Base-by-base conservation (phyloP, 2,113 vertebrate genomes). In the Scartelaos histophorus region DNA sequence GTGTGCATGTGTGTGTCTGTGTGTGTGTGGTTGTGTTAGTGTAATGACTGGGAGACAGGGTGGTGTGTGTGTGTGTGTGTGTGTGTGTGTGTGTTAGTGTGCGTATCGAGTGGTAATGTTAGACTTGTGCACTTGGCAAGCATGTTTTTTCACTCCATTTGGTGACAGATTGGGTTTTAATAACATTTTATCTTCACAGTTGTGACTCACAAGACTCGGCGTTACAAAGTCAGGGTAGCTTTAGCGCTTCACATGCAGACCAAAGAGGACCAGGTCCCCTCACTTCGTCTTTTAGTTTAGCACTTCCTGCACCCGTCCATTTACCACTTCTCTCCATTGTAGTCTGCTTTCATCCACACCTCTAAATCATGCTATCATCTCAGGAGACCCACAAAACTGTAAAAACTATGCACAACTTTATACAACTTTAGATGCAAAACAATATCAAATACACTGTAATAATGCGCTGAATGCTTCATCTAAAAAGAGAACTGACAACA, bases 121-220 rank as follows among this genome's bases (percentile, higher is more conserved):
- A 84, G 85, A 85, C 25, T 82, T 86, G 80, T 87, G 74, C 79
- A 85, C 71, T 87, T 87, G 84, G 90, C 87, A 87, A 85, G 87
- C 71, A 13, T 78, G 79, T 82, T 80, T 81, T 65, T 70, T 80
- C 73, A 22, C 82, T 90, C 86, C 82, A 81, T 81, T 87, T 87
- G 90, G 83, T 87, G 85, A 87, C 89, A 92, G 88, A 88, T 91
- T 84, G 87, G 85, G 77, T 88, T 91, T 90, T 88, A 91, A 88
- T 89, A 88, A 86, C 85, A 85, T 90, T 82, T 83, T 74, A 82
- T 88, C 72, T 91, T 91, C 88, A 87, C 89, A 91, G 87, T 87
- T 92, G 86, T 90, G 85, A 91, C 87, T 92, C 89, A 83, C 83
- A 84, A 67, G 84, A 76, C 74, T 75, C 57, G 43, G 75, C 69